Conservation (phyloP, 2,113 vertebrate genomes). For the Thomomys bottae region DNA sequence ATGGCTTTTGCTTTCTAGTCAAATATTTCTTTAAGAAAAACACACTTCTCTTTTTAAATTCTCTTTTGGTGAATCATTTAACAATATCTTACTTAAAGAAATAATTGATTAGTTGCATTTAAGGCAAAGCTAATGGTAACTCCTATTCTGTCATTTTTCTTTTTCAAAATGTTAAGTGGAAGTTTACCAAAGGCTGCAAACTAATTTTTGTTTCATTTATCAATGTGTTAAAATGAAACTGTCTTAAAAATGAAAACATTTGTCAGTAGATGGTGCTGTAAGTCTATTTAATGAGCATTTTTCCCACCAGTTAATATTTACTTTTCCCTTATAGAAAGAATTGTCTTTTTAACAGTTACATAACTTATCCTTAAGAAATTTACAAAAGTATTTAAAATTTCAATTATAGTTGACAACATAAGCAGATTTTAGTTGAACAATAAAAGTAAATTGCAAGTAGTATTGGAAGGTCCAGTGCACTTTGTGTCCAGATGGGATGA, state of each 20-base stretch:
- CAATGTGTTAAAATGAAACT: not conserved
- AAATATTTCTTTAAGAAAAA: not conserved
- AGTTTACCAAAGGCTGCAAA: not conserved
- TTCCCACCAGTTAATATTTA: not conserved
- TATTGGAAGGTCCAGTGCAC: not conserved
- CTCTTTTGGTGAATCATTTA: not conserved
- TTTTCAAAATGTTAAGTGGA: slow-evolving; percentile 17
- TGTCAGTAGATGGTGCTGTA: slow-evolving; percentile 40
- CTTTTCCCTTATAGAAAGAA: not conserved
- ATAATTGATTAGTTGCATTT: not conserved
- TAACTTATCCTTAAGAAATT: not conserved
- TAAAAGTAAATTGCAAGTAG: not conserved
- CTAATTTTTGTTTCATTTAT: not conserved
- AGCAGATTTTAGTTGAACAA: not conserved
- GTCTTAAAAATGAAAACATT: not conserved
- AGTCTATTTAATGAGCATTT: not conserved
- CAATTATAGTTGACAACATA: slow-evolving; percentile 6
- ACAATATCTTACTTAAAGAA: not conserved
- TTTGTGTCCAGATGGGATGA: not conserved
- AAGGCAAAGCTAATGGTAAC: not conserved
- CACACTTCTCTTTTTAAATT: no score
- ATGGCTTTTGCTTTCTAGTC: not conserved
- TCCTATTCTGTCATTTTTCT: not conserved
- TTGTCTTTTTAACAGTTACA: not conserved
- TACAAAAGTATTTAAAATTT: slow-evolving; percentile 17